Conservation (phyloP, 1,140 invertebrate genomes). For the Cydia fagiglandana region DNA sequence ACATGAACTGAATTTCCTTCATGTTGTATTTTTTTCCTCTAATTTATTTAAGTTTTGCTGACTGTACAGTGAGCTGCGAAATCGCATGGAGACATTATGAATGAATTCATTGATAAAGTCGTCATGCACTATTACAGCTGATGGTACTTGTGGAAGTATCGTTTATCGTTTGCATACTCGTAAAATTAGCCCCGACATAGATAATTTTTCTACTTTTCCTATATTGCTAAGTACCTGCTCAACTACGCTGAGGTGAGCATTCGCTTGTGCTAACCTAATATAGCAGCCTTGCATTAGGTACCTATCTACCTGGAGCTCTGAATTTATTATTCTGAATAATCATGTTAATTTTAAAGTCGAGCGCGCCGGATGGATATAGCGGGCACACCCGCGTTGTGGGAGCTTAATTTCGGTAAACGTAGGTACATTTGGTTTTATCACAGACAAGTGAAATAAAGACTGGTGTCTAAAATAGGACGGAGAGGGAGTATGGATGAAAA, state of each 20-base stretch:
- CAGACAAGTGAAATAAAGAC: not conserved
- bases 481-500: not conserved
- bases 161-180: too few relatives aligned
- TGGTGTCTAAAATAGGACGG: not conserved
- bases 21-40: too few relatives aligned
- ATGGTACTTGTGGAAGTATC: too few relatives aligned
- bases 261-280: not conserved
- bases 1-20: too few relatives aligned
- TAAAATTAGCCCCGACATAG: too few relatives aligned
- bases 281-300: not conserved
- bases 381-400: not conserved
- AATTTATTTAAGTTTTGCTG: too few relatives aligned
- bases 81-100: too few relatives aligned
- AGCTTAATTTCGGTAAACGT: not conserved
- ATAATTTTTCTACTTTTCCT: too few relatives aligned
- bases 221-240: too few relatives aligned
- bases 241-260: not conserved
- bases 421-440: not conserved
- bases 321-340: constrained; percentile 16
- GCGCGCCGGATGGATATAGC: not conserved
- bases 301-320: not conserved
- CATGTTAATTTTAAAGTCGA: constrained; percentile 7
- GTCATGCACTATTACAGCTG: too few relatives aligned
- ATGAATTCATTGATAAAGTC: too few relatives aligned
- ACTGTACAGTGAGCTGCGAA: too few relatives aligned